Base-by-base conservation (phyloP, 2,113 vertebrate genomes). In the Lepisosteus oculatus region DNA sequence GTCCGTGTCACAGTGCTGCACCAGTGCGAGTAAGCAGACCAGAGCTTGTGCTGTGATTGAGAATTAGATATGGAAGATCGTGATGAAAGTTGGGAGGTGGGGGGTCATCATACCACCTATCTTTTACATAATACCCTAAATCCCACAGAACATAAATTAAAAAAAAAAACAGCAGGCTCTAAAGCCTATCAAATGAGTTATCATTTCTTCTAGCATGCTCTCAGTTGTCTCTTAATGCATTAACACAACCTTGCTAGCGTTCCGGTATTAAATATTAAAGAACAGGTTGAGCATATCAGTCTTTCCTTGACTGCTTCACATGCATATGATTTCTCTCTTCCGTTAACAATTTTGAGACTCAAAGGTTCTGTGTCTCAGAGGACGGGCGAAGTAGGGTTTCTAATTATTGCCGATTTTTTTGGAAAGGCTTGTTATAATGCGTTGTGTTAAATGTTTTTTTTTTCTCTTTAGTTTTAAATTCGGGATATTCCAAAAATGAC, bases 151-250 rank as follows among this genome's bases (percentile, higher is more conserved):
- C 5, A 51, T 51, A 9, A 51, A 51, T 51, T 51, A 2, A 51
- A 17, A 51, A 51, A 51, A 51, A 5, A 51, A 51, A 51, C 5
- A 6, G 5, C 47, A 5, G 5, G 47, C 47, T 6, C 47, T 9
- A 51, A 29, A 29, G 47, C 5, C 47, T 51, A 51, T 5, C 5
- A 5, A 51, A 5, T 66, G 64, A 66, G 4, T 13, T 42, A 47
- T 11, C 11, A n/a, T 44, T 15, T 11, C 44, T 66, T 14, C 8
- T 44, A n/a, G 42, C 15, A 2, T 66, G 43, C 64, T 2, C 43
- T 45, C 43, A 47, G 45, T 66, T 45, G 8, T 12, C 64, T 45
- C 64, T 66, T 66, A 66, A 66, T 66, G 43, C 64, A 44, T n/a
- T 9, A 66, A 65, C 43, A 47, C 64, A 43, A 47, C n/a, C 43